Conservation (phyloP, 2,113 vertebrate species). For the Perccottus glenii region DNA sequence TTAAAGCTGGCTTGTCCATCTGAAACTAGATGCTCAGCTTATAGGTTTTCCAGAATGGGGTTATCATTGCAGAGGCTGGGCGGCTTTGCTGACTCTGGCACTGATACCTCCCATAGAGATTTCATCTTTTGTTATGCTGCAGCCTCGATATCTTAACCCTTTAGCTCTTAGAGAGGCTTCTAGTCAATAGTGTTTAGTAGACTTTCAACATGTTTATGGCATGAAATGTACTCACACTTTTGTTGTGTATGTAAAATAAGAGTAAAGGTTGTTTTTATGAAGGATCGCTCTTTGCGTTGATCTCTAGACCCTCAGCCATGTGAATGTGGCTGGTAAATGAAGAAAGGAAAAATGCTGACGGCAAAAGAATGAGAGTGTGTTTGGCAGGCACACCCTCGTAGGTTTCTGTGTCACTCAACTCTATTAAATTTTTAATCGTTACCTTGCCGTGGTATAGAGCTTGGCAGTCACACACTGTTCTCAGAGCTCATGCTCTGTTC, state of each 20-base stretch:
- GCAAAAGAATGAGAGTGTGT: slow-evolving; percentile 79
- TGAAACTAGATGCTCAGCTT: slow-evolving; percentile 57
- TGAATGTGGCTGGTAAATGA: slow-evolving; percentile 57
- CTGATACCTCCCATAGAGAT: slow-evolving; percentile 71
- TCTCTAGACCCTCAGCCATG: slow-evolving; percentile 62
- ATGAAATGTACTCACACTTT: neutral
- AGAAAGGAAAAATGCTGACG: slow-evolving; percentile 78
- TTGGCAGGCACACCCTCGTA: slow-evolving; percentile 86
- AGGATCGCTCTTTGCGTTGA: slow-evolving; percentile 31
- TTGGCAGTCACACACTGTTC: slow-evolving; percentile 44
- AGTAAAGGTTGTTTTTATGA: slow-evolving; percentile 46
- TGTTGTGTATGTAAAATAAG: slow-evolving; percentile 33
- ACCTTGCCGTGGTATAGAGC: slow-evolving; percentile 79
- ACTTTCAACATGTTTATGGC: too few relatives aligned
- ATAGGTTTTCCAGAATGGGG: slow-evolving; percentile 72
- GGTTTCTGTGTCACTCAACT: slow-evolving; percentile 86
- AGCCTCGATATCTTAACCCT: slow-evolving; percentile 68
- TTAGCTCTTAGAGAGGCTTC: slow-evolving; percentile 35
- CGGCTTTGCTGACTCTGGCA: slow-evolving; percentile 74
- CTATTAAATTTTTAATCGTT: slow-evolving; percentile 88
- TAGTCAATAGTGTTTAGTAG: neutral
- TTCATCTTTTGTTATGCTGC: slow-evolving; percentile 72
- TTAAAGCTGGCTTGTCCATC: slow-evolving; percentile 56
- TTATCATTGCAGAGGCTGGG: slow-evolving; percentile 66
- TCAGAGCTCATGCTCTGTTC: slow-evolving; percentile 5